Base-by-base conservation (phyloP, 2,888 invertebrate genomes). In the Aspidiotus destructor region DNA sequence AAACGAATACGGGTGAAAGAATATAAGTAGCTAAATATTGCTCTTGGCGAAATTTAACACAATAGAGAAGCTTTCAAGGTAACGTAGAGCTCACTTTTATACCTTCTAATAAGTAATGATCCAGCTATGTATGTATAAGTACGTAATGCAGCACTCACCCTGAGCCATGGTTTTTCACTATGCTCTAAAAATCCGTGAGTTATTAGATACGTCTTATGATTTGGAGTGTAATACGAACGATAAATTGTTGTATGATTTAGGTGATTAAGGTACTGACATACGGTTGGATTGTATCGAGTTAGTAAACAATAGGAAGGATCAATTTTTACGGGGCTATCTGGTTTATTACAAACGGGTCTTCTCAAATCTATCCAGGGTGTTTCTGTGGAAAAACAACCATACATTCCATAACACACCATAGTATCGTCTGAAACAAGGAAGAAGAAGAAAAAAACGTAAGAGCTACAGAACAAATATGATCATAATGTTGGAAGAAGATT, bases 131-230 rank as follows among this genome's bases (percentile, higher is more conserved):
- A 40, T 28, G 40, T 60, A 40, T 10, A 60, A 60, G 40, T 13
- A 60, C 1, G 16, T 57, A 57, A 3, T 28, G 28, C 28, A 57
- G n/a, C 11, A 72, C 77, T 75, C 71, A 81, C 81, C 76, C 80
- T 73, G 40, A 92, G 87, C 94, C 93, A 93, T 62, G 82, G 78
- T 74, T 88, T 87, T 71, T 86, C 83, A 1, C 92, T 92, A 57
- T 86, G 85, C 76, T 94, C 93, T 71, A 92, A 79, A 76, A 91
- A 95, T 0, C 94, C 95, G 75, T 95, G 95, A 1, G 88, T 83
- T 70, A 95, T 83, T 70, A 92, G 79, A 75, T 86, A 90, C 72
- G 88, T 82, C 7, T 85, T 86, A 10, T 84, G 85, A 28, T 77
- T 76, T 0, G 83, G 80, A 75, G 85, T 82, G 5, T 91, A 81